Conservation (phyloP, 2,888 invertebrate species). For the Malthinus seriepunctatus region DNA sequence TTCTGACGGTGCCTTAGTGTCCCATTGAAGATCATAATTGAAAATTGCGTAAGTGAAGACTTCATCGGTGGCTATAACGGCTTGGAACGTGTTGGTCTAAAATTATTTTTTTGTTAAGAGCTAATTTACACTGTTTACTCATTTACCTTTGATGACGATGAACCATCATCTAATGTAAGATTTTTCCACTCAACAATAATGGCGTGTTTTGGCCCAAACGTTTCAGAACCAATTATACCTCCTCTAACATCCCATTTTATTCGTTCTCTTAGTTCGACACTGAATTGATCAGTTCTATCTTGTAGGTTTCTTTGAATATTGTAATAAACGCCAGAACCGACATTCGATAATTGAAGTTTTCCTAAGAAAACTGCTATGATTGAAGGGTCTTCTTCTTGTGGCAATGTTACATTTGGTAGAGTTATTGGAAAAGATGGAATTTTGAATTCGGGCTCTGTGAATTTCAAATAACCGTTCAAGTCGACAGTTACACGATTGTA, state of each 20-base stretch:
- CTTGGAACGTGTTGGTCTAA: constrained; percentile 94
- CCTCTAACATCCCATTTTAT: constrained; percentile 86
- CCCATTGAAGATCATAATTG: constrained; percentile 94
- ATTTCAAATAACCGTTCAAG: constrained; percentile 63
- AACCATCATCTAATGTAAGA: constrained; percentile 87
- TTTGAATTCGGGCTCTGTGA: constrained; percentile 87
- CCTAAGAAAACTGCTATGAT: constrained; percentile 94
- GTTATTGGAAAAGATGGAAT: constrained; percentile 82
- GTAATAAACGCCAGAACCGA: constrained; percentile 81
- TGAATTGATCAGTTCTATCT: constrained; percentile 77
- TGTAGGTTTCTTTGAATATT: constrained; percentile 72
- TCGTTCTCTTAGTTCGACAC: constrained; percentile 83
- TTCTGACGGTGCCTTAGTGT: constrained; percentile 86
- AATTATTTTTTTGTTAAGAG: constrained; percentile 5
- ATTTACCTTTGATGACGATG: constrained; percentile 66
- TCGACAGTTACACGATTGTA: constrained; percentile 89
- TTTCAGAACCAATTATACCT: constrained; percentile 88
- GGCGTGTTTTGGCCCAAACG: constrained; percentile 89
- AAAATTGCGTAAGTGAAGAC: constrained; percentile 93
- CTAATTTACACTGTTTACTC: not conserved
- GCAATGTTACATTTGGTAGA: constrained; percentile 88
- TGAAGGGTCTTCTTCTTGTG: constrained; percentile 81
- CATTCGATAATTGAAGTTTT: constrained; percentile 82
- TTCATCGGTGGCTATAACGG: constrained; percentile 90
- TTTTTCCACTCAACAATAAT: constrained; percentile 95